Evolutionary conservation across 1,140 invertebrate genomes (phyloP).

Genomic region (Drosophila teissieri): DNA sequence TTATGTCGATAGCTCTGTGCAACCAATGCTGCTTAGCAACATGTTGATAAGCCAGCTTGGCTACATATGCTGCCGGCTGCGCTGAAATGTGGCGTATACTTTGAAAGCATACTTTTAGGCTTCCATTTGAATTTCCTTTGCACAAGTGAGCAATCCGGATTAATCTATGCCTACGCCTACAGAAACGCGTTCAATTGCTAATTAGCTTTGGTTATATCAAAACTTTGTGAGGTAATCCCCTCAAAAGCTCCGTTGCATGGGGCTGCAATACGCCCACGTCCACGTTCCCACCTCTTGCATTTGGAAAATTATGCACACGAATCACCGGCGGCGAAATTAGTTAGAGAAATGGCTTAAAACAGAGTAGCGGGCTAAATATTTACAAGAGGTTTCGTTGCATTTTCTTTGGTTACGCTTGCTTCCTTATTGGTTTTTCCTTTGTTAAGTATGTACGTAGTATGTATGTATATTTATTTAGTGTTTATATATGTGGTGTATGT

Average conservation of each 20-base stretch:
- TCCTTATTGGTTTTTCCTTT: constrained; percentile 70
- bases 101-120: constrained; percentile 29
- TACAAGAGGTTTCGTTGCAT: constrained; percentile 64
- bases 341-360: constrained; percentile 43
- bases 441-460: constrained; percentile 38
- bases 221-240: constrained; percentile 45
- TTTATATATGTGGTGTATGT: constrained; percentile 34
- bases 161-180: constrained; percentile 13
- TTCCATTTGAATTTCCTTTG: no score
- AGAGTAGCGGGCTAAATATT: constrained; percentile 62
- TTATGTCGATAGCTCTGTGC: neutral
- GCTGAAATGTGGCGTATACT: constrained; percentile 2
- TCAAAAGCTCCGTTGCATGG: constrained; percentile 29
- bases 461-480: constrained; percentile 9
- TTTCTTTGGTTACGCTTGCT: constrained; percentile 56
- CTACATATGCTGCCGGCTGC: constrained; percentile 1
- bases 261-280: constrained; percentile 17
- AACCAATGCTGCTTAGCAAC: constrained; percentile 1
- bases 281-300: constrained; percentile 19
- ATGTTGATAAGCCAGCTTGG: neutral
- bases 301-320: constrained; percentile 55
- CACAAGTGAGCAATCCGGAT: constrained; percentile 1
- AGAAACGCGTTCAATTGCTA: constrained; percentile 32
- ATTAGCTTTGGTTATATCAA: constrained; percentile 48
- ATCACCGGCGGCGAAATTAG: constrained; percentile 51